Evolutionary conservation across 2,888 invertebrate genomes (phyloP), one percentile per base, ranked within the genome.

Genomic region (Cordylochernes scorpioides): DNA sequence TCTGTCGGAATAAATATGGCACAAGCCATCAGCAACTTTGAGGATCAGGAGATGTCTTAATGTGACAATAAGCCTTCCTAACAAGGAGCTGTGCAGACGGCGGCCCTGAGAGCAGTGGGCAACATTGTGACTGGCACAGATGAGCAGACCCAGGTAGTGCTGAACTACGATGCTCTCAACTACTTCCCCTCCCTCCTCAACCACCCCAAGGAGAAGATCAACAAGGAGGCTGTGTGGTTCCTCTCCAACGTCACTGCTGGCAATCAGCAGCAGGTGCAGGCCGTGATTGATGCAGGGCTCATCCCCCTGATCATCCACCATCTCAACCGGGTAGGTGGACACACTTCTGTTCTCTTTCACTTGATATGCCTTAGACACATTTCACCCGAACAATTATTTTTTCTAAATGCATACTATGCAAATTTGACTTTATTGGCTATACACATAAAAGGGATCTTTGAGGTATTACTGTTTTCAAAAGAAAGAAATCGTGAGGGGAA

Each of bases 221-320:
- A 91, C 61, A 97, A 99, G 62, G 91, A 94, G 58, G 88, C 91
- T 2, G 86, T 88, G 5, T 94, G 91, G 94, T 91, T 91, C 60
- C 61, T 94, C 36, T 88, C 91, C 2, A 99, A 99, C 58, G 86
- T 99, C 44, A 97, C 97, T 30, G 97, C 97, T 9, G 97, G 97
- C 36, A 97, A 91, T 61, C 82, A 84, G 52, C 67, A 69, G 32
- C 97, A 99, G 60, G 63, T 91, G n/a, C 84, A 88, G 53, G 74
- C 78, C 9, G 84, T 86, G 14, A 80, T 88, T 38, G 75, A 84
- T 49, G 75, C 77, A 21, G 74, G 73, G 8, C 63, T 99, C 15
- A 63, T 97, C 48, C 91, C 91, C 25, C 70, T 80, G 54, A 80
- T 97, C 36, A 82, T 99, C 45, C 68, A 72, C 46, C 84, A 94